phyloP scores from a whole-genome alignment of 92 coral and sea anemone species.

The Anthopleura xanthogrammica region DNA sequence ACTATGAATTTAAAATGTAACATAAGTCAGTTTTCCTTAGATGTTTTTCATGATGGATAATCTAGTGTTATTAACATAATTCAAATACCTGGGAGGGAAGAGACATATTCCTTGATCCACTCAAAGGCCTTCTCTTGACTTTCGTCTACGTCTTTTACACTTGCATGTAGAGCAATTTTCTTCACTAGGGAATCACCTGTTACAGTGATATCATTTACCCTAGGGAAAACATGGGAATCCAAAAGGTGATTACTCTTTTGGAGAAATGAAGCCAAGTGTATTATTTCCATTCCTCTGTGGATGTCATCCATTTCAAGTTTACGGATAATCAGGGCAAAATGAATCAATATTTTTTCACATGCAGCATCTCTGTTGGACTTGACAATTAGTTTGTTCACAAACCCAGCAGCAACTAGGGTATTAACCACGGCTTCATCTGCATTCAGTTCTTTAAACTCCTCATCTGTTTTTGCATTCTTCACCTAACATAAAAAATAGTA shows the following conservation, averaged over 20 bases:
- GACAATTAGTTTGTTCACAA: slow-evolving; percentile 49
- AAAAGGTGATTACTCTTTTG: slow-evolving; percentile 24
- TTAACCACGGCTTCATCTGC: slow-evolving; percentile 39
- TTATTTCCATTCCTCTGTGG: slow-evolving; percentile 42
- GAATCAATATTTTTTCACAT: slow-evolving; percentile 34
- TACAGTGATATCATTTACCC: slow-evolving; percentile 21
- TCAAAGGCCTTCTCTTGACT: slow-evolving; percentile 23
- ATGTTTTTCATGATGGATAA: background rate
- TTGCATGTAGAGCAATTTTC: slow-evolving; percentile 27
- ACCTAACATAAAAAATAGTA: slow-evolving; percentile 6
- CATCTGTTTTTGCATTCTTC: slow-evolving; percentile 39
- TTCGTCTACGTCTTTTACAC: slow-evolving; percentile 14
- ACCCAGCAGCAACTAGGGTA: slow-evolving; percentile 42
- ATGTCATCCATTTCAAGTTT: slow-evolving; percentile 41
- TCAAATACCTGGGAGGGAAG: slow-evolving; percentile 27
- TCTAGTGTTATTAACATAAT: background rate
- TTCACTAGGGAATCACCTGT: slow-evolving; percentile 25
- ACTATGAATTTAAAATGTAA: slow-evolving; percentile 1
- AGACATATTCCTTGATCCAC: slow-evolving; percentile 33
- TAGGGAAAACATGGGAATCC: slow-evolving; percentile 26
- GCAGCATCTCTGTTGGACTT: slow-evolving; percentile 35
- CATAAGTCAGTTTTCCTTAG: background rate
- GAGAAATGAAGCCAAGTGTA: slow-evolving; percentile 36
- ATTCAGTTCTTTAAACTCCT: slow-evolving; percentile 41
- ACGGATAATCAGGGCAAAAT: slow-evolving; percentile 26